Base-by-base conservation (phyloP, 2,888 invertebrate species). In the Stomorhina lunata region DNA sequence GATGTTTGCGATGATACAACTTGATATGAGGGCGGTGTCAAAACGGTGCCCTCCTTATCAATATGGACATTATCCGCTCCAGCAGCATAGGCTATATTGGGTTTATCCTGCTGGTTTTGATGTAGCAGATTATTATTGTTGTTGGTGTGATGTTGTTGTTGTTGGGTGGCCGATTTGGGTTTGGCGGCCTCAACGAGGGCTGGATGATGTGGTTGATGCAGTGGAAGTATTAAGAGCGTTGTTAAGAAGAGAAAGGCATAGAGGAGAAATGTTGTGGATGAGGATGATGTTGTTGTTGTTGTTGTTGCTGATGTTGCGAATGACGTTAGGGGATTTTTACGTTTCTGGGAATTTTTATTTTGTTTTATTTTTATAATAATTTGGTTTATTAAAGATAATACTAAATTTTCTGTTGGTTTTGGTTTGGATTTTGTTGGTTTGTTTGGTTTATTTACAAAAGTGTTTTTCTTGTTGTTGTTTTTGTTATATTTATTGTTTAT, bases 1-100 rank as follows among this genome's bases (percentile, higher is more conserved):
- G 90, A 89, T 88, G 90, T 86, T 83, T 88, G 89, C 80, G 88
- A 87, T 85, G 90, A 86, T 83, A 88, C 84, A 61, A 87, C 88
- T 84, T 89, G 89, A 85, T 89, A 89, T 50, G 88, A 87, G 68
- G 89, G 88, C 65, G 89, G 88, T 73, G 86, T 86, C 59, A 85
- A 78, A 15, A 84, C 81, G 40, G 81, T 87, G 66, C 83, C 86
- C 73, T 84, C 85, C 45, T 84, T 85, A 68, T 72, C 84, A 82
- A 83, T 80, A 55, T 81, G 84, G 69, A 78, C 77, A 84, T 79
- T 84, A 55, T 84, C 87, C 48, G 84, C 82, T 22, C 82, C 82
- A 32, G 82, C 82, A 63, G 75, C 82, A 75, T 79, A 82, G 29
- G 81, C 84, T 57, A 78, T 82, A 37, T 76, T 40, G 7, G 80